phyloP scores from a whole-genome alignment of 1,140 invertebrate species.

The Ditylenchus dipsaci region DNA sequence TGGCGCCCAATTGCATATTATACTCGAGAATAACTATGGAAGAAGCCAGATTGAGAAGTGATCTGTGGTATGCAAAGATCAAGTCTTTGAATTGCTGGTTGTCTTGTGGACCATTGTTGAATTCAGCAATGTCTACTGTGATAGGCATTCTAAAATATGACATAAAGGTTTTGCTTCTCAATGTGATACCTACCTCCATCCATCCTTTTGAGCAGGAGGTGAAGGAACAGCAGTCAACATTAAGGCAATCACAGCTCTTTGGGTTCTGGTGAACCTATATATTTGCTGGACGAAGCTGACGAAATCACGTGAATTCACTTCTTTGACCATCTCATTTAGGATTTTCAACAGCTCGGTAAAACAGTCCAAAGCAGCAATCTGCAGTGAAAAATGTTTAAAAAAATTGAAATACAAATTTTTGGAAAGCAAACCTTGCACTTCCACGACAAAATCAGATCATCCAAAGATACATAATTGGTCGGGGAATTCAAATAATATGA shows the following conservation, averaged over 20 bases:
- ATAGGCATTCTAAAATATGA: constrained; percentile 63
- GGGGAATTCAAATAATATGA: constrained; percentile 58
- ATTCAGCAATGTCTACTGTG: constrained; percentile 76
- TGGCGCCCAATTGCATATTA: constrained; percentile 60
- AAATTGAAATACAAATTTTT: neutral
- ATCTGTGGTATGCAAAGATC: constrained; percentile 69
- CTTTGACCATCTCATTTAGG: constrained; percentile 74
- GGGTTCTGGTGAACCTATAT: constrained; percentile 75
- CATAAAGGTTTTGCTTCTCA: neutral
- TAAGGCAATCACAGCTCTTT: constrained; percentile 81
- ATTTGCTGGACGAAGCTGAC: constrained; percentile 77
- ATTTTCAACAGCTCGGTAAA: constrained; percentile 74
- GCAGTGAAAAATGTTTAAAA: neutral
- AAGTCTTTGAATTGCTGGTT: constrained; percentile 48
- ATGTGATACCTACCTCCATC: constrained; percentile 36
- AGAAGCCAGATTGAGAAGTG: constrained; percentile 70
- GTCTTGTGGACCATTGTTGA: constrained; percentile 67
- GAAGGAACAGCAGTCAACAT: constrained; percentile 73
- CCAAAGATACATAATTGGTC: constrained; percentile 45
- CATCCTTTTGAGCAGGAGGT: constrained; percentile 59
- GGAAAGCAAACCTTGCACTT: constrained; percentile 52
- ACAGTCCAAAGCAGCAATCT: constrained; percentile 67
- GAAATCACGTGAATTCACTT: constrained; percentile 72
- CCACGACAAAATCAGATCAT: constrained; percentile 44
- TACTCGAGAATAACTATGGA: constrained; percentile 75